These are phyloP conservation scores for Poliocrania exsul DNA, from an alignment of 2,797 vertebrate genomes.

Conservation along the genomic window DNA sequence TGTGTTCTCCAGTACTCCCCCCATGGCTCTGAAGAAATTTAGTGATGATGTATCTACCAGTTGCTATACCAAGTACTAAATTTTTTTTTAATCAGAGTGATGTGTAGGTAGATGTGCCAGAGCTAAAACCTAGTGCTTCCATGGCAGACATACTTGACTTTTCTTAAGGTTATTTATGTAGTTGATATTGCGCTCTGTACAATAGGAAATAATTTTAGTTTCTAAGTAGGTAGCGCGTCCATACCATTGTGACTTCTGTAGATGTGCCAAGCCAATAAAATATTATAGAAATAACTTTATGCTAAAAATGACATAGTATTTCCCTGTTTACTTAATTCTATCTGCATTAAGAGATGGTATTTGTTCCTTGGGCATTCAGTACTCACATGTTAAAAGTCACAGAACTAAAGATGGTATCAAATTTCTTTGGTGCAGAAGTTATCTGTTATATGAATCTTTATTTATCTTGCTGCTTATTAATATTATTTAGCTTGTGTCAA, in stretches of 20 bases:
- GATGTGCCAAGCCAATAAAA: background rate
- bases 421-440: background rate
- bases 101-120: background rate
- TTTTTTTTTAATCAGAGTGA: background rate
- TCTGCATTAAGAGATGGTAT: background rate
- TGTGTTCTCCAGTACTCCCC: background rate
- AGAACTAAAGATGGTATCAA: background rate
- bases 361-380: conserved; percentile 1
- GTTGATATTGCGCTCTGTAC: background rate
- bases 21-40: background rate
- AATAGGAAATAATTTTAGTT: background rate
- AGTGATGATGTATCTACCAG: background rate
- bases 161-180: background rate
- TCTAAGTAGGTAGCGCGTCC: background rate
- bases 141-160: background rate
- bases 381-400: conserved; percentile 19
- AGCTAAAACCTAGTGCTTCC: background rate
- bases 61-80: background rate
- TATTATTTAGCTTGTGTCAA: background rate
- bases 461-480: background rate
- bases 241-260: background rate
- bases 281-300: background rate
- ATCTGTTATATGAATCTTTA: background rate
- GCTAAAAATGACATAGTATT: background rate
- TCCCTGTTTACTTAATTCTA: no score